phyloP scores from a whole-genome alignment of 2,888 invertebrate species.

The Thysanoteuthis rhombus region DNA sequence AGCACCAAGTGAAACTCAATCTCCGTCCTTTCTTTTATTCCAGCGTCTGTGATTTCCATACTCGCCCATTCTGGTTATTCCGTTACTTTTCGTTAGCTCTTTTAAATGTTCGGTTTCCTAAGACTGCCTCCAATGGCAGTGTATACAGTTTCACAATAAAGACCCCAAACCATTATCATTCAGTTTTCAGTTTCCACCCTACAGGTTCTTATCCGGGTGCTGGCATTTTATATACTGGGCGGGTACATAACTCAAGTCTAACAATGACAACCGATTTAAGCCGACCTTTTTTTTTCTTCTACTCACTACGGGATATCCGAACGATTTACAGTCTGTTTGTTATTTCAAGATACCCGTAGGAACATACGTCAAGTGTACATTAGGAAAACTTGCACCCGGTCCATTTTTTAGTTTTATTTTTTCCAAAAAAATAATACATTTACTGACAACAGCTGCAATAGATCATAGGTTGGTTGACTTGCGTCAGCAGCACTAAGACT shows the following conservation, averaged over 20 bases:
- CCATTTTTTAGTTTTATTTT: background rate
- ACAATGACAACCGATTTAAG: background rate
- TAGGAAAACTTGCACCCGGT: background rate
- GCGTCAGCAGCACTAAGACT: background rate
- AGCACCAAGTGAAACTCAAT: too few relatives aligned
- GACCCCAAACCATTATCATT: background rate
- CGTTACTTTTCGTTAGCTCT: background rate
- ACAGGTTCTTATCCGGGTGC: background rate
- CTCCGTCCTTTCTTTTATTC: too few relatives aligned
- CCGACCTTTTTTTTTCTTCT: background rate
- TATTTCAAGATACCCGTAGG: background rate
- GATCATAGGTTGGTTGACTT: background rate
- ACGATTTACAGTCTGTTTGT: constrained; percentile 12
- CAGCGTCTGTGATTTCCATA: too few relatives aligned
- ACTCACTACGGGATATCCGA: background rate
- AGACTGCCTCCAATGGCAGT: background rate
- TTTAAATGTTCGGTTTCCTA: background rate
- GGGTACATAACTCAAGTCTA: constrained; percentile 12
- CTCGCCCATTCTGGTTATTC: too few relatives aligned
- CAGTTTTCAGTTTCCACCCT: background rate
- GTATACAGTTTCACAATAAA: background rate
- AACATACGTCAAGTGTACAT: background rate
- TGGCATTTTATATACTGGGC: background rate
- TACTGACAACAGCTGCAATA: background rate
- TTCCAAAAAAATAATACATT: background rate